phyloP scores from a whole-genome alignment of 2,113 vertebrate genomes.

The Pleuronectes platessa region DNA sequence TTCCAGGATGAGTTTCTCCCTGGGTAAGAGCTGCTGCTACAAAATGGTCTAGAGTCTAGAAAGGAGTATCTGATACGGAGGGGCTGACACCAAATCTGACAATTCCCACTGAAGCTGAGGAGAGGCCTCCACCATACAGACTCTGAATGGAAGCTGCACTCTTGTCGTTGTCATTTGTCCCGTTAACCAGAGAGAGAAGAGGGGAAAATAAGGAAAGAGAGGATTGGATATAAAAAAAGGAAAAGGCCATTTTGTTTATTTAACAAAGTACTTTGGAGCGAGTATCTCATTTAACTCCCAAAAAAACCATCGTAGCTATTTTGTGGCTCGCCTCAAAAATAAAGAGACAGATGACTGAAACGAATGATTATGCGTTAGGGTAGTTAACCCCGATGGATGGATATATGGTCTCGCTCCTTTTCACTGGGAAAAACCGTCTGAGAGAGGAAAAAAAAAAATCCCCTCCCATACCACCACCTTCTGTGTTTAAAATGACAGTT shows the following conservation, averaged over 20 bases:
- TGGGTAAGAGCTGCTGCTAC: constrained; percentile 36
- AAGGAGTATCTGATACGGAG: constrained; percentile 35
- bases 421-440: constrained; percentile 36
- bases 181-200: constrained; percentile 18
- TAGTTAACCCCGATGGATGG: constrained; percentile 64
- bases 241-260: constrained; percentile 57
- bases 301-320: constrained; percentile 47
- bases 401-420: constrained; percentile 42
- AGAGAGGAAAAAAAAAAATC: constrained; percentile 14
- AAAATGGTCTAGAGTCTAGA: constrained; percentile 43
- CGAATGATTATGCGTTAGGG: constrained; percentile 61
- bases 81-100: constrained; percentile 52
- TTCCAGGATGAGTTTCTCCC: constrained; percentile 57
- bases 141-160: constrained; percentile 16
- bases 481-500: constrained; percentile 77
- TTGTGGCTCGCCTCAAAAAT: constrained; percentile 60
- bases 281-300: constrained; percentile 51
- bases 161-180: constrained; percentile 21
- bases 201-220: neutral
- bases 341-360: constrained; percentile 69
- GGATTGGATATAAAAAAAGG: constrained; percentile 1
- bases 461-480: constrained; percentile 56
- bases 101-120: constrained; percentile 29
- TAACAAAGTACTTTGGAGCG: constrained; percentile 53
- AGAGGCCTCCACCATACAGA: neutral